These are phyloP conservation scores for Catharus fuscescens DNA, from an alignment of 2,113 vertebrate species.

Conservation along the genomic window DNA sequence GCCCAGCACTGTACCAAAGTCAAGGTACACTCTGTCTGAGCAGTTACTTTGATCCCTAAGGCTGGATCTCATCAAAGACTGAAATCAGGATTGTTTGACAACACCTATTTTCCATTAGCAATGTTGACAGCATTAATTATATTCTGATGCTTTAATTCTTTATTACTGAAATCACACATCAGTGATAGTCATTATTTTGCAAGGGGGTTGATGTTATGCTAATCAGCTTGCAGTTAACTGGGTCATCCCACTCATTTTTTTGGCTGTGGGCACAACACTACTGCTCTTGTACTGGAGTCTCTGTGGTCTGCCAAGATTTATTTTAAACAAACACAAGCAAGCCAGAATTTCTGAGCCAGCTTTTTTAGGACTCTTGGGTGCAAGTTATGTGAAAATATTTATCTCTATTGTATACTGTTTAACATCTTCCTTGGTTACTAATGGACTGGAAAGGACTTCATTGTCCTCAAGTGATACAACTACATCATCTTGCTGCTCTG, in stretches of 20 bases:
- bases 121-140: conserved; percentile 64
- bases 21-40: not conserved
- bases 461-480: conserved; percentile 61
- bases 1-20: not conserved
- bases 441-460: conserved; percentile 61
- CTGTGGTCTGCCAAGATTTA: conserved; percentile 67
- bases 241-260: conserved; percentile 60
- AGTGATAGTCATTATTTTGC: conserved; percentile 60
- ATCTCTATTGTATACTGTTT: conserved; percentile 62
- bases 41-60: conserved; percentile 48
- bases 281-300: conserved; percentile 53
- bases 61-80: conserved; percentile 56
- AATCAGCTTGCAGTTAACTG: conserved; percentile 58
- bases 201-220: conserved; percentile 54
- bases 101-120: conserved; percentile 67
- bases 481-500: conserved; percentile 24
- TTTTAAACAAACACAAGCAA: conserved; percentile 65
- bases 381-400: conserved; percentile 68
- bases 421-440: conserved; percentile 66
- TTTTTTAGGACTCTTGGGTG: conserved; percentile 61
- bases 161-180: conserved; percentile 65
- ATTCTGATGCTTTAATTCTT: conserved; percentile 62
- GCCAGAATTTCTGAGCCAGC: conserved; percentile 54
- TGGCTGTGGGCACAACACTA: conserved; percentile 58
- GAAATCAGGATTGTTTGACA: conserved; percentile 58